Percentiles rank a stretch among this genome's conserved stretches.
phyloP scores from a whole-genome alignment of 2,113 vertebrate genomes.

The Solea senegalensis region DNA sequence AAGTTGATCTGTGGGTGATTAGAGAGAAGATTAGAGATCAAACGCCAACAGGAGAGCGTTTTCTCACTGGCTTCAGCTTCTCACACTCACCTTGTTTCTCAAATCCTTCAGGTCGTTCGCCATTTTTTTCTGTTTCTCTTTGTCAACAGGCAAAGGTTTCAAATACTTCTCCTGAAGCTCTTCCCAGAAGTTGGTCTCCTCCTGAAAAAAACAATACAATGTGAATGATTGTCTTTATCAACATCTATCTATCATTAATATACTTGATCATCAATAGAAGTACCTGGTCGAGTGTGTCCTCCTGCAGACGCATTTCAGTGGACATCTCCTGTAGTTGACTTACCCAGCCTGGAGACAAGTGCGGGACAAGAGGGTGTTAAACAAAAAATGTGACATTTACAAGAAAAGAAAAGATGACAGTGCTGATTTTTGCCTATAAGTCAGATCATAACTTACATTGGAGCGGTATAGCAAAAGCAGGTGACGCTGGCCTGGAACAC shows the following conservation, averaged over 20 bases:
- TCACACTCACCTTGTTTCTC: slow-evolving; percentile 68
- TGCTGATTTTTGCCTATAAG: neutral
- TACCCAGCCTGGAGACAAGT: slow-evolving; percentile 61
- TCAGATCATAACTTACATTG: slow-evolving; percentile 36
- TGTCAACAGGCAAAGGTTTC: slow-evolving; percentile 65
- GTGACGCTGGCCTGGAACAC: slow-evolving; percentile 9
- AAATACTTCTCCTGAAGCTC: slow-evolving; percentile 65
- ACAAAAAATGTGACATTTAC: neutral
- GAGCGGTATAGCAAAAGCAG: accelerated
- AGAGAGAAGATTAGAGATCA: neutral
- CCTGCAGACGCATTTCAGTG: slow-evolving; percentile 50
- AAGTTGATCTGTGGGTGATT: slow-evolving; percentile 62
- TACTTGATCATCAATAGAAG: neutral
- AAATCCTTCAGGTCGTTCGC: slow-evolving; percentile 54
- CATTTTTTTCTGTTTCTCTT: slow-evolving; percentile 60
- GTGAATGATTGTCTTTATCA: too few relatives aligned
- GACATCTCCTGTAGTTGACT: slow-evolving; percentile 51
- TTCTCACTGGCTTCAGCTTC: too few relatives aligned
- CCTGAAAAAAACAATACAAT: slow-evolving; percentile 38
- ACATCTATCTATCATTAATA: neutral
- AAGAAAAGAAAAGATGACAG: too few relatives aligned
- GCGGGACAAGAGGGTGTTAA: neutral
- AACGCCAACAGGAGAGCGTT: neutral
- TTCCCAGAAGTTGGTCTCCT: slow-evolving; percentile 66
- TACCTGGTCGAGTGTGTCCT: slow-evolving; percentile 60